Evolutionary conservation across 2,113 vertebrate genomes (phyloP), one percentile per base, ranked within the genome.

Genomic region (Corythornis vintsioides): DNA sequence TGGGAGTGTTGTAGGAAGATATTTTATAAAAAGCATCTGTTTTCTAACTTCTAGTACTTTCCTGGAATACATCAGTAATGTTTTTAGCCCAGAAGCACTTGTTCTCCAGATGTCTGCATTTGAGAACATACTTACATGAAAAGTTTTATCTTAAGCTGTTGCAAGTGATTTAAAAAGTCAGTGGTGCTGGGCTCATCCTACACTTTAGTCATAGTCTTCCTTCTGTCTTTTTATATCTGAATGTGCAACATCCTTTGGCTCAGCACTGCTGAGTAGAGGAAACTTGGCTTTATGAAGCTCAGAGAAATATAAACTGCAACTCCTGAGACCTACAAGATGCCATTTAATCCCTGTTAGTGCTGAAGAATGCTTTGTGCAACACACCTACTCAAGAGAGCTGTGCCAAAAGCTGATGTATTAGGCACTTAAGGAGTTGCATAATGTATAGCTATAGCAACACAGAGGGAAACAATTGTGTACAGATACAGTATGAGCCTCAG

Each of bases 381-480:
- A 88, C 78, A 87, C 81, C 63, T 91, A 74, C 93, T 79, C 31
- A 7, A 22, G 40, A 90, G 55, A 80, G 20, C 81, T 20, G 56
- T 77, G 89, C 84, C 96, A 92, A 80, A 88, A 71, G 9, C 33
- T 56, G 74, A 87, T 11, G 48, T 59, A 26, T 35, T 91, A 43
- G 15, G 17, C 57, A 18, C 38, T 89, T 91, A 35, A 92, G 43
- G 75, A 67, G 78, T 91, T 91, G 93, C 64, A n/a, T 76, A 89
- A 95, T 9, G 48, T 52, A 50, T 56, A 63, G 74, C 89, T 77
- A 28, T 76, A 80, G 87, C 94, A 95, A 93, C 91, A 60, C 33
- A 16, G 33, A 48, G 56, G 52, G 67, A 70, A 85, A 52, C 60
- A 47, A 14, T 71, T 77, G 52, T 80, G 89, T 86, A 64, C 35